Base-by-base conservation (phyloP, 2,888 invertebrate genomes). In the Aricia artaxerxes region DNA sequence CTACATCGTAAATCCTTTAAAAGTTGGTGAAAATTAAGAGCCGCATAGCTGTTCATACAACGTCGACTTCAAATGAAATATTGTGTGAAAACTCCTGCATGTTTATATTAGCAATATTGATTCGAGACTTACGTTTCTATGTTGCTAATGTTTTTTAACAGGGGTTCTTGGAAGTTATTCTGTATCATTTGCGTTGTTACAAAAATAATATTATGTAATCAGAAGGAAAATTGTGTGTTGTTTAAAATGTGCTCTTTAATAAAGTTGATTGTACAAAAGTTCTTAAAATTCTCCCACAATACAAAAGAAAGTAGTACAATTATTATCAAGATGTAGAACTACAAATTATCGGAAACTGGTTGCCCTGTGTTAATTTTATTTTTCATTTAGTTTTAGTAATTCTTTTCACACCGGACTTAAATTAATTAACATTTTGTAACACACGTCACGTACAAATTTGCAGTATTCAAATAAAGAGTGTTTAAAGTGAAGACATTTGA, bases 21-120 rank as follows among this genome's bases (percentile, higher is more conserved):
- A 85, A 88, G 86, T 89, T 89, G 85, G 85, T 87, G 84, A 85
- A 87, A 88, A 89, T 91, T 91, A 90, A 91, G 88, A 88, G 88
- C 87, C 87, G 87, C 88, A 87, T 88, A 88, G 88, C 86, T 88
- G 86, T 87, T 87, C 84, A 82, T 83, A 83, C 85, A 83, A 83
- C 82, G 82, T 83, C 84, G 82, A 81, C 82, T 79, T 82, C 82
- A 84, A 84, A 82, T 81, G 82, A 80, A 78, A 73, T 53, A 57
- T 77, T 16, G 38, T 7, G 11, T n/a, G 13, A 40, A 38, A 64
- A 24, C 64, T 13, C 64, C 64, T 44, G 64, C 9, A 44, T 38
- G 11, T 13, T 77, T 78, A 78, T 38, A 38, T 38, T 77, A 73
- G 44, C 44, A 44, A 73, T 16, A 73, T 73, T 44, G 38, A 16